Evolutionary conservation across 2,888 invertebrate genomes (phyloP).

Genomic region (Fissipunctia ypsillon): DNA sequence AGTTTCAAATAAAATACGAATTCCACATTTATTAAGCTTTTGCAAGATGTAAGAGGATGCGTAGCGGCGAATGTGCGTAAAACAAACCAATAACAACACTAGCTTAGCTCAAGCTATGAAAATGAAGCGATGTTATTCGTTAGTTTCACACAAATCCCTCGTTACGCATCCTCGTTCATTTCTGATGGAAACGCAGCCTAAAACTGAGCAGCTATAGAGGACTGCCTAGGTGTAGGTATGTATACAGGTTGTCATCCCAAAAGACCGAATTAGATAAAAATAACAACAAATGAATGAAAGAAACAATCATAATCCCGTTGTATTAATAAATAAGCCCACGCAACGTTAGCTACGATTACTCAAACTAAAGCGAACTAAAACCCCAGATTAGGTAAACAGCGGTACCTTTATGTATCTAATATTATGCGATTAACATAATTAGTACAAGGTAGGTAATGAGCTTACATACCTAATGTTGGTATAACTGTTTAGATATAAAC

Average conservation of each 20-base stretch:
- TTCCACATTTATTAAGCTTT: no score
- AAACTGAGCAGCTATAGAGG: neutral
- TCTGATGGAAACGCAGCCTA: no score
- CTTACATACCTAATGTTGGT: constrained; percentile 1
- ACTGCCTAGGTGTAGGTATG: no score
- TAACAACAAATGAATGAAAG: neutral
- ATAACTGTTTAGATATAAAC: neutral
- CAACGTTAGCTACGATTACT: neutral
- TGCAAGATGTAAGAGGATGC: no score
- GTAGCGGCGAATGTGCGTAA: no score
- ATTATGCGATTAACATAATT: constrained; percentile 35
- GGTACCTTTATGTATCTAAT: constrained; percentile 9
- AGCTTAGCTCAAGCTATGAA: no score
- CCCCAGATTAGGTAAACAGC: constrained; percentile 5
- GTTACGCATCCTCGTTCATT: no score
- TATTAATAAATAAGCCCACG: constrained; percentile 8
- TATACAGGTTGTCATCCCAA: neutral
- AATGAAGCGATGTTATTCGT: no score
- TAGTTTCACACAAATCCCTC: no score
- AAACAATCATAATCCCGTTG: neutral
- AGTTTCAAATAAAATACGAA: no score
- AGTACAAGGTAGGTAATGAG: constrained; percentile 17
- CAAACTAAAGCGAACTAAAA: constrained; percentile 8
- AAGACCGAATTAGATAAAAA: neutral
- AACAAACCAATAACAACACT: no score